These are phyloP conservation scores for Halesus radiatus DNA, from an alignment of 1,140 invertebrate genomes.

Conservation along the genomic window DNA sequence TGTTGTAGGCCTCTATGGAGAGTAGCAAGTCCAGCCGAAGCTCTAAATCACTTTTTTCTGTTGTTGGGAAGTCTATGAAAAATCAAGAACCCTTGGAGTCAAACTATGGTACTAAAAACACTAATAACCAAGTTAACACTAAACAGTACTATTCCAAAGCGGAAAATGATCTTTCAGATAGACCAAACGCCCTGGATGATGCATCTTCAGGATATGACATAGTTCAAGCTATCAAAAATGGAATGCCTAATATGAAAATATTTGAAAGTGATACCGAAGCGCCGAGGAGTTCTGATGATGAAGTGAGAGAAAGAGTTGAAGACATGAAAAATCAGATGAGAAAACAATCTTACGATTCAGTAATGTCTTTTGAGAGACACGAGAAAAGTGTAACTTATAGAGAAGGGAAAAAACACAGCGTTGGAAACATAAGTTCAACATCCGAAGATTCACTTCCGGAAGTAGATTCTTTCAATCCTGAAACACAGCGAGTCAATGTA, in stretches of 20 bases:
- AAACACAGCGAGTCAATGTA: not conserved
- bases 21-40: conserved; percentile 33
- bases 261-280: conserved; percentile 62
- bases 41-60: conserved; percentile 33
- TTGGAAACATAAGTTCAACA: not conserved
- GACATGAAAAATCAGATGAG: conserved; percentile 60
- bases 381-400: conserved; percentile 21
- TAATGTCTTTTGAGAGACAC: conserved; percentile 9
- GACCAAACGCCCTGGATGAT: conserved; percentile 60
- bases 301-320: conserved; percentile 65
- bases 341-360: conserved; percentile 52
- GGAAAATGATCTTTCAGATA: conserved; percentile 61
- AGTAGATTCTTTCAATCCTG: not conserved
- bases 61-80: conserved; percentile 27
- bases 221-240: conserved; percentile 65
- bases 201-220: conserved; percentile 61
- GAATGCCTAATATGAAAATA: conserved; percentile 65
- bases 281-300: conserved; percentile 64
- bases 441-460: conserved; percentile 16
- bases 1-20: conserved; percentile 23
- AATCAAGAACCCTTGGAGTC: conserved; percentile 60
- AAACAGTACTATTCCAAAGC: conserved; percentile 33
- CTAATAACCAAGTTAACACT: not conserved
- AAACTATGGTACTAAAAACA: conserved; percentile 57
- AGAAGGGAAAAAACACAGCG: conserved; percentile 29